phyloP scores from a whole-genome alignment of 2,888 invertebrate species.

The Aricia artaxerxes region DNA sequence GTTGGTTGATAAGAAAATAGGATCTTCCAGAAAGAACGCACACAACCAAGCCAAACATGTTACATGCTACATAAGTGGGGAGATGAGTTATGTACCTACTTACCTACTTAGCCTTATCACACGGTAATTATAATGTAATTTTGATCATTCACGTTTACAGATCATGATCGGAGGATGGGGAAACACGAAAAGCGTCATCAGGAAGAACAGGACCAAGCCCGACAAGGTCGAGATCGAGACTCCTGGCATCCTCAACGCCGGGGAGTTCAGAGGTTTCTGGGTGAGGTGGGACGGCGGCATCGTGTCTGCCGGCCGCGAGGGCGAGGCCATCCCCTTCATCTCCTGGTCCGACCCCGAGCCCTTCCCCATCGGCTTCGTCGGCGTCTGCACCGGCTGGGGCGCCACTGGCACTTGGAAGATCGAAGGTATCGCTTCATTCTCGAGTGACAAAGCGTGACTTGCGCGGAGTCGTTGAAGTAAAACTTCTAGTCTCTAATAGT shows the following conservation, averaged over 20 bases:
- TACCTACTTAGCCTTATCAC: background rate
- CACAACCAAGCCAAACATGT: background rate
- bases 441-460: background rate
- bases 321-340: constrained; percentile 86
- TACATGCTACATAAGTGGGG: background rate
- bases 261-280: constrained; percentile 92
- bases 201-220: constrained; percentile 88
- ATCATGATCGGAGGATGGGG: constrained; percentile 94
- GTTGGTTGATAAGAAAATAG: background rate
- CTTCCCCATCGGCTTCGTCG: constrained; percentile 86
- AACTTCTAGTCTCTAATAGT: background rate
- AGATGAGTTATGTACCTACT: too few relatives aligned
- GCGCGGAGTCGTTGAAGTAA: background rate
- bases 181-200: constrained; percentile 90
- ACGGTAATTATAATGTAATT: background rate
- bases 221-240: constrained; percentile 86
- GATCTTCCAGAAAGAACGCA: background rate
- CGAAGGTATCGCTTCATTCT: constrained; percentile 79
- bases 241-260: constrained; percentile 85
- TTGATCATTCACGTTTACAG: constrained; percentile 53
- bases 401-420: constrained; percentile 90
- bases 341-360: constrained; percentile 86
- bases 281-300: constrained; percentile 87
- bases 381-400: constrained; percentile 93
- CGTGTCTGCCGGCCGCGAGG: constrained; percentile 86